Conservation (phyloP, 2,113 vertebrate genomes). For the Aphyosemion australe region DNA sequence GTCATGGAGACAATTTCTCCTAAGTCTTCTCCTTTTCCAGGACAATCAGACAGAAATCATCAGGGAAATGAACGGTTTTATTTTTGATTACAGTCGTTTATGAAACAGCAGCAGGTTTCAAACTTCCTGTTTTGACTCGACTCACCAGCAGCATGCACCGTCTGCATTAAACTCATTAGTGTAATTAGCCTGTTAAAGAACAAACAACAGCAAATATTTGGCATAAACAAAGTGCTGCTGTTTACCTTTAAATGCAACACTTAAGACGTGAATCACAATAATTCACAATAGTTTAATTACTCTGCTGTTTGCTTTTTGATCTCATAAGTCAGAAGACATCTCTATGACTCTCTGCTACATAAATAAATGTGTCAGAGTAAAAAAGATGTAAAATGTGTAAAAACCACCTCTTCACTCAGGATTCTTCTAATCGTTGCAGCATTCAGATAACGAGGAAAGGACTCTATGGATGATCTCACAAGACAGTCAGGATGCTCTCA, state of each 20-base stretch:
- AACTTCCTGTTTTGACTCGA: not conserved
- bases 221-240: not conserved
- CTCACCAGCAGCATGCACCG: not conserved
- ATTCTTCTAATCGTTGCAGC: not conserved
- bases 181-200: not conserved
- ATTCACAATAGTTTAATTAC: too few species aligned
- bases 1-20: too few species aligned
- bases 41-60: not conserved
- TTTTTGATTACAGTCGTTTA: not conserved
- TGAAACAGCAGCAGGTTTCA: not conserved
- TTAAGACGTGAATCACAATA: not conserved
- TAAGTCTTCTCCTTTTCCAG: fast-evolving
- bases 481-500: not conserved
- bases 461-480: not conserved
- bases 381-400: constrained; percentile 2
- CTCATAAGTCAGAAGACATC: not conserved
- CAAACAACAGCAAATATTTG: constrained; percentile 7
- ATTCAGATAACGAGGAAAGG: not conserved
- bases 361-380: constrained; percentile 18
- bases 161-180: not conserved
- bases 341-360: not conserved
- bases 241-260: not conserved
- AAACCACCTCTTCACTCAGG: not conserved
- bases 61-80: not conserved
- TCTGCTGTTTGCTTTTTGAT: too few species aligned